These are phyloP conservation scores for Trochalopteron elliotii DNA, from an alignment of 2,113 vertebrate species.

Conservation along the genomic window DNA sequence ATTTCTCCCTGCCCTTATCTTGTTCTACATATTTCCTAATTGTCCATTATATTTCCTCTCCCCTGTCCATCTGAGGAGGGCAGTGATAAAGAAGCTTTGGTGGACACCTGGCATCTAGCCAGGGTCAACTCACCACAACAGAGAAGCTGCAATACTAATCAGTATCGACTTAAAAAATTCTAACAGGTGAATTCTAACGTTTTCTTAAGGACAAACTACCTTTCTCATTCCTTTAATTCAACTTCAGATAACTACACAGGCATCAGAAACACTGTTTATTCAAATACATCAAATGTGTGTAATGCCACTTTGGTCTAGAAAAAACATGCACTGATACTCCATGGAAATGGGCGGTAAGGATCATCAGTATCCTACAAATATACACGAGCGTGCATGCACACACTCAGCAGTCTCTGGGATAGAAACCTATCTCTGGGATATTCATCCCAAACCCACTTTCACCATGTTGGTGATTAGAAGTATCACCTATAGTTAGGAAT, in stretches of 20 bases:
- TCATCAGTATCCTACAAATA: background rate
- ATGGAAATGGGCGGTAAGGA: background rate
- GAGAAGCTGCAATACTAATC: background rate
- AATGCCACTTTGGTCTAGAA: background rate
- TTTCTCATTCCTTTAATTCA: background rate
- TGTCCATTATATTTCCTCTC: background rate
- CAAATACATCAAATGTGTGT: background rate
- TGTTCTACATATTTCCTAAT: background rate
- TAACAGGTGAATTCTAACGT: background rate
- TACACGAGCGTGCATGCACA: fast-evolving
- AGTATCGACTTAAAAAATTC: background rate
- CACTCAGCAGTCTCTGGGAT: background rate
- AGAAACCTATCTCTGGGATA: background rate
- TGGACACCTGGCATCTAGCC: background rate
- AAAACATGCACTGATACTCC: background rate
- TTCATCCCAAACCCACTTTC: background rate
- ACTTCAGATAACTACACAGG: background rate
- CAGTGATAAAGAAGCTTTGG: background rate
- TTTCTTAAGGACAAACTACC: background rate
- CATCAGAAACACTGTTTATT: background rate
- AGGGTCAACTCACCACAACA: background rate
- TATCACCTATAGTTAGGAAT: background rate
- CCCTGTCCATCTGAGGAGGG: background rate
- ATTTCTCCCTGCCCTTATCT: background rate
- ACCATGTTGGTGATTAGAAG: background rate